Percentiles rank a stretch among this genome's conserved stretches.
Conservation (phyloP, 2,888 invertebrate genomes). For the Agrotis exclamationis region DNA sequence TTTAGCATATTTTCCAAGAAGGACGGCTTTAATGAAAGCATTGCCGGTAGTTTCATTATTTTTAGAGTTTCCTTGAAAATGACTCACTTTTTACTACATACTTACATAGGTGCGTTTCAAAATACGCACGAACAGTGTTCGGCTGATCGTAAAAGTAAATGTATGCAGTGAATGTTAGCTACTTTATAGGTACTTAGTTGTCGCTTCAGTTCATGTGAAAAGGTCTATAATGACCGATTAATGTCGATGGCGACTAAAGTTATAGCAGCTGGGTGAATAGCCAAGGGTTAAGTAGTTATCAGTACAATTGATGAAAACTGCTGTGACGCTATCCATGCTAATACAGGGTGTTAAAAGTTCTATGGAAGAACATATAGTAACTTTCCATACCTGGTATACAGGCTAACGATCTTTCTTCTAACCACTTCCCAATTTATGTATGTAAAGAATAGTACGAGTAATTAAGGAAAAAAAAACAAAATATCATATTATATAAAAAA, state of each 20-base stretch:
- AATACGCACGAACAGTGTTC: conserved; percentile 1
- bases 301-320: neutral
- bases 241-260: neutral
- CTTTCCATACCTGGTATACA: neutral
- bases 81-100: conserved; percentile 9
- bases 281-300: neutral
- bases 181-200: neutral
- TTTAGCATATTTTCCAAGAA: no score
- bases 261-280: neutral
- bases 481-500: conserved; percentile 73
- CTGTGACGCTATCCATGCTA: neutral
- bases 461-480: conserved; percentile 56
- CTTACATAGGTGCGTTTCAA: neutral
- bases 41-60: neutral
- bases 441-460: neutral
- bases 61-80: neutral
- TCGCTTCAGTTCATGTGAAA: neutral
- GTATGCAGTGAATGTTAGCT: conserved; percentile 2
- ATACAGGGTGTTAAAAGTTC: neutral
- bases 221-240: neutral
- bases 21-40: neutral
- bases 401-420: neutral
- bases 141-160: neutral
- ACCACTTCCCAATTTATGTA: neutral
- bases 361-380: conserved; percentile 1